Percentiles rank a stretch among this genome's conserved stretches.
phyloP scores from a whole-genome alignment of 2,113 vertebrate genomes.

The Anseranas semipalmata region DNA sequence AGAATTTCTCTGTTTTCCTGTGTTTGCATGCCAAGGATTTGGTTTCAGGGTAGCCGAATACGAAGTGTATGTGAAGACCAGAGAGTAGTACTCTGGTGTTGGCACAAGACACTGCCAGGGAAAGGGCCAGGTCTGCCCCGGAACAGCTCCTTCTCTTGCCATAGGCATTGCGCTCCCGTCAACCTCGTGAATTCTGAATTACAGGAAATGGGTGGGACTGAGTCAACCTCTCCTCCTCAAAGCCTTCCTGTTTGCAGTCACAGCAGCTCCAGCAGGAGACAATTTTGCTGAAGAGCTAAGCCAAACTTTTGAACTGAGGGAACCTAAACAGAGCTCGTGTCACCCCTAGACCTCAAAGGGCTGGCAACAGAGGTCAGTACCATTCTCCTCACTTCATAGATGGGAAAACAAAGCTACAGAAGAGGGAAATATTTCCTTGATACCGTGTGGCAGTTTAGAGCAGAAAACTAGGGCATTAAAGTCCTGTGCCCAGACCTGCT shows the following conservation, averaged over 20 bases:
- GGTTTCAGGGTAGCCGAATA: not conserved
- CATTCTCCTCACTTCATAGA: not conserved
- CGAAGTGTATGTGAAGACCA: not conserved
- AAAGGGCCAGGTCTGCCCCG: accelerated
- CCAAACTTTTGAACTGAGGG: not conserved
- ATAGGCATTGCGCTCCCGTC: accelerated
- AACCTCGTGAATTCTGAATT: not conserved
- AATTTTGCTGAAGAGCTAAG: not conserved
- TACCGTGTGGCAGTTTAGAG: not conserved
- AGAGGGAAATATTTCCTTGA: not conserved
- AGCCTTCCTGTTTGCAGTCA: not conserved
- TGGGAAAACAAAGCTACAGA: not conserved
- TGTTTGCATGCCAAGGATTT: not conserved
- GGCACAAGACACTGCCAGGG: accelerated
- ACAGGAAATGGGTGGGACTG: not conserved
- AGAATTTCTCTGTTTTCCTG: not conserved
- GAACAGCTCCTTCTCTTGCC: not conserved
- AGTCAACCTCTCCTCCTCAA: not conserved
- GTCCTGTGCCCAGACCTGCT: not conserved
- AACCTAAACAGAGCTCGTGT: not conserved
- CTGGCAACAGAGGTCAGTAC: not conserved
- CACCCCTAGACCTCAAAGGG: not conserved
- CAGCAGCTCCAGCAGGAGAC: not conserved
- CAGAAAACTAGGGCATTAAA: not conserved
- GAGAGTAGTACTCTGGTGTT: not conserved